Conservation (phyloP, 2,113 vertebrate species). For the Daboia siamensis region DNA sequence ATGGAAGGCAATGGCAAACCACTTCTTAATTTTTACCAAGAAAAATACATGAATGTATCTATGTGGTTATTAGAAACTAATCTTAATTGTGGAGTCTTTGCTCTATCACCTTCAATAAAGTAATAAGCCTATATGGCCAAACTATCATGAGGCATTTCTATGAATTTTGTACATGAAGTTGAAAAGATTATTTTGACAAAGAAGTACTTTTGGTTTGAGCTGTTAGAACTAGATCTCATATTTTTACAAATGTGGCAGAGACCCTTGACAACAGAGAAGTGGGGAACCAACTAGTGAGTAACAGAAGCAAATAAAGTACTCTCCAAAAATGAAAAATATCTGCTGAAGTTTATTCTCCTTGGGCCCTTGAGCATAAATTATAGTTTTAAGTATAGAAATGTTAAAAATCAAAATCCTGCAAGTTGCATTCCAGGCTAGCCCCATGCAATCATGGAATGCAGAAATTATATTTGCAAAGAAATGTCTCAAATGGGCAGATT, state of each 20-base stretch:
- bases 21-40: neutral
- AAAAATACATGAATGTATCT: neutral
- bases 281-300: neutral
- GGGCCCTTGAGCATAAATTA: neutral
- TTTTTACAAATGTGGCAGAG: neutral
- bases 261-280: neutral
- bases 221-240: neutral
- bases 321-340: neutral
- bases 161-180: neutral
- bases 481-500: neutral
- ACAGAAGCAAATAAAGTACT: neutral
- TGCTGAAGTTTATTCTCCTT: neutral
- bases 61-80: neutral
- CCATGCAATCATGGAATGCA: neutral
- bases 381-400: neutral
- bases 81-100: neutral
- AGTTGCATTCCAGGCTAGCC: neutral
- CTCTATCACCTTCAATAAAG: neutral
- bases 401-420: neutral
- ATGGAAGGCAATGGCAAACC: neutral
- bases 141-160: neutral
- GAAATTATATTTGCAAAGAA: neutral
- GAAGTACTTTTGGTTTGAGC: neutral
- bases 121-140: neutral
- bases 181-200: neutral